Evolutionary conservation across 2,888 invertebrate species (phyloP), one percentile per base, ranked within the genome.

Genomic region (Chloromyia formosa): DNA sequence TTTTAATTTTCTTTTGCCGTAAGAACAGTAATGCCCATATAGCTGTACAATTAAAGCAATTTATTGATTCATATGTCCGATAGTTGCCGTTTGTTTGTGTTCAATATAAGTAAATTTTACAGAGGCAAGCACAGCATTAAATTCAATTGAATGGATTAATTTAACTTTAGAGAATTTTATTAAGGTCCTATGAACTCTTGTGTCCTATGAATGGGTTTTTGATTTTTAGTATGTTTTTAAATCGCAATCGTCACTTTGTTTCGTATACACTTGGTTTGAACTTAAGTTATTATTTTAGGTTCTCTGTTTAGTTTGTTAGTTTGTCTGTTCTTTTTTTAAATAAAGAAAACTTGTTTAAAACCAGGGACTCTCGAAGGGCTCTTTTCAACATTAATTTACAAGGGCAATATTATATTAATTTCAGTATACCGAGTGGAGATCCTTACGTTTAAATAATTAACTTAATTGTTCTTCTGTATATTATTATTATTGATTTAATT

Each of bases 241-340:
- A 53, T 53, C 10, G 22, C 5, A 42, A 16, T 61, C n/a, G n/a
- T 64, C 40, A 40, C 1, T 69, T 69, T 22, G 16, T 53, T 53
- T 74, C 74, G 74, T 74, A 74, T 74, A 74, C 85, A 83, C 83
- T 84, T 83, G 81, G 84, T 85, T 85, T 85, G 85, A 85, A 85
- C 85, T 84, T 82, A 85, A 83, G 84, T 84, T 85, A 79, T 77
- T 62, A 18, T 4, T 0, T 56, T 56, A 10, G 10, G 18, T 49
- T 22, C 20, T 49, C 53, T 23, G 22, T 23, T 49, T n/a, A n/a
- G n/a, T n/a, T n/a, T n/a, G n/a, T n/a, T n/a, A n/a, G n/a, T n/a
- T n/a, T n/a, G n/a, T n/a, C n/a, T n/a, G n/a, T 53, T 53, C 18
- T 45, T 16, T 42, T 16, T 40, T 40, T n/a, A 42, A 16, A 5